These are phyloP conservation scores for Azemiops feae DNA, from an alignment of 2,113 vertebrate genomes.

Conservation along the genomic window DNA sequence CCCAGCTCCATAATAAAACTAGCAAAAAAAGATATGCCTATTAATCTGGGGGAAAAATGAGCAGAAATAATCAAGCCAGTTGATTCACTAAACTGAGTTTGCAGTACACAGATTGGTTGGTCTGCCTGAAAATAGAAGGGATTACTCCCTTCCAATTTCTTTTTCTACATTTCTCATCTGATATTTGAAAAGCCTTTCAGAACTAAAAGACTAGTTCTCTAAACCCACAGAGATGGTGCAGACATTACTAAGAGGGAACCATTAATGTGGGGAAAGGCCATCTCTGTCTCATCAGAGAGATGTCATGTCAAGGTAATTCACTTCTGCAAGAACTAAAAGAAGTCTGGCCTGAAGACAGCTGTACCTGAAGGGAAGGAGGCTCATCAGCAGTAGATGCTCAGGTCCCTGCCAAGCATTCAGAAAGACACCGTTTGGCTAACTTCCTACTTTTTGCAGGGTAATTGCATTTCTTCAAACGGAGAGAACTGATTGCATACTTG, in stretches of 20 bases:
- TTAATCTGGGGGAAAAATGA: background rate
- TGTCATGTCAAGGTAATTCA: background rate
- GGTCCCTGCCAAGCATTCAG: background rate
- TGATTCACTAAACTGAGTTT: background rate
- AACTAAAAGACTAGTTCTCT: background rate
- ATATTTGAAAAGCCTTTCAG: background rate
- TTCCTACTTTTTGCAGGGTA: background rate
- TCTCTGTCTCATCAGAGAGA: background rate
- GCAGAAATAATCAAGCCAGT: slow-evolving; percentile 15
- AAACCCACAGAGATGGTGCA: background rate
- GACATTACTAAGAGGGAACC: background rate
- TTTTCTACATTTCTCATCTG: slow-evolving; percentile 15
- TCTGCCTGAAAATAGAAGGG: background rate
- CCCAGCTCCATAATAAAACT: background rate
- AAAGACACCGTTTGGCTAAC: background rate
- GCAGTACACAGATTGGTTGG: background rate
- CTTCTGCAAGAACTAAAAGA: slow-evolving; percentile 16
- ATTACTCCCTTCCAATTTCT: background rate
- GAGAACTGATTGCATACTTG: background rate
- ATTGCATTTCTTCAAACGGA: background rate
- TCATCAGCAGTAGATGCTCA: background rate
- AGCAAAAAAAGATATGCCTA: background rate
- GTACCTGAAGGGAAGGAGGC: background rate
- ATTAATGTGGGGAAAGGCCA: background rate
- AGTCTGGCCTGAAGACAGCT: background rate